A percentile compares a stretch with the other conserved stretches of the same genome.
phyloP scores from a whole-genome alignment of 2,113 vertebrate genomes.

The Pelecanus crispus region DNA sequence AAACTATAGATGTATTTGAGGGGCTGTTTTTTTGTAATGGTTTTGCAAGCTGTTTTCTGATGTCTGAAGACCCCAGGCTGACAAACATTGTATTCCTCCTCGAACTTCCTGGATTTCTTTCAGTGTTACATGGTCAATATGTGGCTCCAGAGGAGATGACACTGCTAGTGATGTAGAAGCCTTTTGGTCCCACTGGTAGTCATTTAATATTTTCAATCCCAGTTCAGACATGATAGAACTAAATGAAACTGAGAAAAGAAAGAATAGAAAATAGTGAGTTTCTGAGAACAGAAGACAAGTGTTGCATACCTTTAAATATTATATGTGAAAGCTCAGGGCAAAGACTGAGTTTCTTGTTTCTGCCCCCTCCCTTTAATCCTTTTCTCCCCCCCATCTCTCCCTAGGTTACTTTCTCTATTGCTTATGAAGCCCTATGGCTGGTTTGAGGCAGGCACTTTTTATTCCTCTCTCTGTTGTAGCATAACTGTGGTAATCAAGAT shows the following conservation, averaged over 20 bases:
- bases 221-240: not conserved
- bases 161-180: not conserved
- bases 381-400: not conserved
- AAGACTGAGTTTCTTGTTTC: not conserved
- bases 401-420: not conserved
- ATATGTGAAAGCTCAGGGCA: not conserved
- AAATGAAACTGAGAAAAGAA: not conserved
- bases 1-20: not conserved
- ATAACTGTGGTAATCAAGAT: constrained; percentile 30
- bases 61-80: not conserved
- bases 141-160: not conserved
- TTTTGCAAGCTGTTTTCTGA: not conserved
- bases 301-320: not conserved
- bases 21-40: not conserved
- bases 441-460: not conserved
- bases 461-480: not conserved
- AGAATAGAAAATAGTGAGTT: too few species aligned
- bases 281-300: not conserved
- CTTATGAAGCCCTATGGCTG: not conserved
- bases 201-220: not conserved
- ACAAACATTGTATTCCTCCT: not conserved
- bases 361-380: not conserved
- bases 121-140: not conserved
- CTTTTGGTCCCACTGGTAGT: not conserved
- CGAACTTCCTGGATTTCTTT: not conserved